phyloP scores from a whole-genome alignment of 1,140 invertebrate genomes.

The Temnothorax longispinosus region DNA sequence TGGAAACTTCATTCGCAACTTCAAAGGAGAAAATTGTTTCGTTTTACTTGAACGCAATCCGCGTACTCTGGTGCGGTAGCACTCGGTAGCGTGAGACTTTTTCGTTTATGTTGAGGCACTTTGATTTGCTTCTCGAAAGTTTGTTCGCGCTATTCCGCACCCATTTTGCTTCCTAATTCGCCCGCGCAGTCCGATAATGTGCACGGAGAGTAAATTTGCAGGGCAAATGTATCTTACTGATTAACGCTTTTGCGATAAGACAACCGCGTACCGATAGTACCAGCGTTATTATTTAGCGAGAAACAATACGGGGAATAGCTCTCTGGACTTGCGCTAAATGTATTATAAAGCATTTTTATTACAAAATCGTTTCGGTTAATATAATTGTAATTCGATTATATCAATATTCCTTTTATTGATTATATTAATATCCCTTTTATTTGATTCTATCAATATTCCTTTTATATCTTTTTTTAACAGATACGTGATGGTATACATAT shows the following conservation, averaged over 20 bases:
- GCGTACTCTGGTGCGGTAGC: background rate
- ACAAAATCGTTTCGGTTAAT: background rate
- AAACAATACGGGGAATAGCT: background rate
- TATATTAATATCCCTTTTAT: background rate
- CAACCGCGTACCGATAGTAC: background rate
- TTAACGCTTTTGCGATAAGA: constrained; percentile 10
- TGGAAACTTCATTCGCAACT: constrained; percentile 31
- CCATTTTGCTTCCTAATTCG: constrained; percentile 26
- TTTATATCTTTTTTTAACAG: background rate
- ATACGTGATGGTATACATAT: background rate
- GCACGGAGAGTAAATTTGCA: constrained; percentile 6
- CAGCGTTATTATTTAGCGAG: background rate
- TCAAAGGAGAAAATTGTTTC: constrained; percentile 45
- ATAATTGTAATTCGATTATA: constrained; percentile 8
- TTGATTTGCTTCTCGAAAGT: constrained; percentile 18
- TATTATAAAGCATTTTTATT: background rate
- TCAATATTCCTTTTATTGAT: background rate
- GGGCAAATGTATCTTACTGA: constrained; percentile 5
- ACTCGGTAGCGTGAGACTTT: background rate
- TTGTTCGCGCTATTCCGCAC: background rate
- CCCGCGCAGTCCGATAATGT: background rate
- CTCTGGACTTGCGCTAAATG: background rate
- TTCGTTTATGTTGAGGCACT: constrained; percentile 14
- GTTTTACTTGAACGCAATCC: constrained; percentile 23
- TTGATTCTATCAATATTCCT: background rate